phyloP scores from a whole-genome alignment of 2,113 vertebrate species.

The Hydropotes inermis region DNA sequence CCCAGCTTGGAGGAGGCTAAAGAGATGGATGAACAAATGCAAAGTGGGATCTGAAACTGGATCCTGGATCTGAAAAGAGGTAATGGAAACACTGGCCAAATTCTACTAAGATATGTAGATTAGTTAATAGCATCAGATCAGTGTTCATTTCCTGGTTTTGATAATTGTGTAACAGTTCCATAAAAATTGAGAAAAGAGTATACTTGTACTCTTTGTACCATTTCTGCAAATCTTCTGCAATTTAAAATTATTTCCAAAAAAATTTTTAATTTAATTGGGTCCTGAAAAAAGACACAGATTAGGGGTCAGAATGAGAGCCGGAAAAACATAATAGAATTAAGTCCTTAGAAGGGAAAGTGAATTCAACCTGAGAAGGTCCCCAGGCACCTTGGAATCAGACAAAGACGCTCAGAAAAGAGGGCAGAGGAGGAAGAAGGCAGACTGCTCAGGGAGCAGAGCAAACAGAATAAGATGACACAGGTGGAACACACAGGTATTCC shows the following conservation, averaged over 20 bases:
- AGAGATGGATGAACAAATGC: neutral
- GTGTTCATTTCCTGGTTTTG: neutral
- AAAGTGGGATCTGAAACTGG: neutral
- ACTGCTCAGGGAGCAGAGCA: fast-evolving
- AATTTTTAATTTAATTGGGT: neutral
- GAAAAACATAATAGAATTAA: neutral
- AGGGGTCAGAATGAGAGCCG: neutral
- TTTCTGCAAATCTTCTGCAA: neutral
- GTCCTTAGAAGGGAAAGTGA: neutral
- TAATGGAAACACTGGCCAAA: neutral
- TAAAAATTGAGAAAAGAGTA: neutral
- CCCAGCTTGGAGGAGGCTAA: neutral
- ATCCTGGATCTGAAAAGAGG: neutral
- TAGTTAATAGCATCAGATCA: neutral
- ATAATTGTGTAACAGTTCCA: neutral
- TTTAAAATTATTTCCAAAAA: neutral
- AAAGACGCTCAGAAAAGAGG: neutral
- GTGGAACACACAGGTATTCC: neutral
- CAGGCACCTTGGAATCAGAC: neutral
- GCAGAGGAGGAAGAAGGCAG: neutral
- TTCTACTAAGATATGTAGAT: neutral
- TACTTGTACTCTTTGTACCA: neutral
- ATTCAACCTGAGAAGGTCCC: neutral
- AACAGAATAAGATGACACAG: neutral
- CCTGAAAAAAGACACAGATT: neutral